phyloP scores from a whole-genome alignment of 2,888 invertebrate species.

The Yponomeuta plumbellus region DNA sequence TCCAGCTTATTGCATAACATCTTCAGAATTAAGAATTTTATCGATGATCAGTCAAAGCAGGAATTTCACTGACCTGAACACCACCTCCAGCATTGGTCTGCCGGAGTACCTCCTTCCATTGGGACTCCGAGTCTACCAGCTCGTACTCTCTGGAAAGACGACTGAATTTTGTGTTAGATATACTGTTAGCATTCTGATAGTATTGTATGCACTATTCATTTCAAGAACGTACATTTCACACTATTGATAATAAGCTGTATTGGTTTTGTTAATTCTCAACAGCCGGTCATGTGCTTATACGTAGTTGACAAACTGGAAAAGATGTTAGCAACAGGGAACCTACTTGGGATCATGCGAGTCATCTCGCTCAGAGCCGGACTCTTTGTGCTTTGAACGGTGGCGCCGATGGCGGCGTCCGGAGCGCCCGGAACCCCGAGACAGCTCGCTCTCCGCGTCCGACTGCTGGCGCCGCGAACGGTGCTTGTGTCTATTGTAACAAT shows the following conservation, averaged over 20 bases:
- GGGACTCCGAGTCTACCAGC: slow-evolving; percentile 90
- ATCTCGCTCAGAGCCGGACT: slow-evolving; percentile 84
- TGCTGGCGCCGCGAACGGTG: slow-evolving; percentile 87
- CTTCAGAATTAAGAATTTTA: background rate
- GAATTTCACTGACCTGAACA: slow-evolving; percentile 51
- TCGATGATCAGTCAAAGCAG: background rate
- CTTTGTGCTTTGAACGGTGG: slow-evolving; percentile 86
- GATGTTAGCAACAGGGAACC: background rate
- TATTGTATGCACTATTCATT: slow-evolving; percentile 14
- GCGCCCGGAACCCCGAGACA: slow-evolving; percentile 89
- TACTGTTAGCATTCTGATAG: background rate
- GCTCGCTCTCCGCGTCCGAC: slow-evolving; percentile 93
- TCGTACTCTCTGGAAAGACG: slow-evolving; percentile 73
- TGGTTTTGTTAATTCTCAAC: no score
- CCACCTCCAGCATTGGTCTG: slow-evolving; percentile 76
- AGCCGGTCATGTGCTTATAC: background rate
- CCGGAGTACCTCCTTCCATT: slow-evolving; percentile 92
- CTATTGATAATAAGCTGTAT: no score
- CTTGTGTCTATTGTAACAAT: slow-evolving; percentile 74
- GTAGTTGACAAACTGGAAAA: background rate
- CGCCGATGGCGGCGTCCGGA: slow-evolving; percentile 85
- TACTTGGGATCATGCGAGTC: slow-evolving; percentile 53
- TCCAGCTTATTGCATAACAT: no score
- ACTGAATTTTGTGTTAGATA: background rate
- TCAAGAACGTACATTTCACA: no score